A percentile compares a stretch with the other conserved stretches of the same genome.
Conservation (phyloP, 1,140 invertebrate species). For the Colletes latitarsis region DNA sequence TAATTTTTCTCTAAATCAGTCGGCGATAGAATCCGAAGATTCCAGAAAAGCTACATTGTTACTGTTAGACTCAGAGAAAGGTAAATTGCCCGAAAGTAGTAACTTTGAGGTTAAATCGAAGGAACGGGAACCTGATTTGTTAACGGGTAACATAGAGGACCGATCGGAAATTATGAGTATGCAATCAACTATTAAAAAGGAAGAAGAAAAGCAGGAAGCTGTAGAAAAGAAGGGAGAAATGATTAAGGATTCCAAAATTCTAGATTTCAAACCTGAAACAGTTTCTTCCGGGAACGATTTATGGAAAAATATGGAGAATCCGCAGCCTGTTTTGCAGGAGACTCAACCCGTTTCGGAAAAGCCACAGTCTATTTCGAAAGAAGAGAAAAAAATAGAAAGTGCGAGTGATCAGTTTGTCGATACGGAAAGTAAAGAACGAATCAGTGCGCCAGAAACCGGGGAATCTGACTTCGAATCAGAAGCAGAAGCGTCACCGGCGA, state of each 20-base stretch:
- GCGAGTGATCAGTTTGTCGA: constrained; percentile 35
- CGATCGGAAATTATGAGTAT: constrained; percentile 7
- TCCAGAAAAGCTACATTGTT: constrained; percentile 16
- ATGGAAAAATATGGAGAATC: constrained; percentile 65
- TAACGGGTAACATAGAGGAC: constrained; percentile 1
- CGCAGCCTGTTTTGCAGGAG: constrained; percentile 15
- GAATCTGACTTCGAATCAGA: constrained; percentile 75
- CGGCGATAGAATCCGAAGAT: not conserved
- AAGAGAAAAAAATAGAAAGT: constrained; percentile 17
- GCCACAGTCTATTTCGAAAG: constrained; percentile 11
- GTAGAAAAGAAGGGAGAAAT: not conserved
- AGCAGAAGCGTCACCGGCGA: constrained; percentile 72
- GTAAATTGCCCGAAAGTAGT: not conserved
- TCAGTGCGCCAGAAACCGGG: constrained; percentile 64
- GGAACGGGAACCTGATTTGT: constrained; percentile 5
- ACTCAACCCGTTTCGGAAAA: constrained; percentile 9
- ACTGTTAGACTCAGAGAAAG: constrained; percentile 28
- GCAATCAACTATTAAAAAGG: not conserved
- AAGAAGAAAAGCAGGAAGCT: not conserved
- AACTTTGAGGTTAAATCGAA: constrained; percentile 32
- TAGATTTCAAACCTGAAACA: constrained; percentile 2
- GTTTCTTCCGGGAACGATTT: constrained; percentile 61
- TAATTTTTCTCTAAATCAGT: constrained; percentile 12
- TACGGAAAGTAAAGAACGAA: constrained; percentile 42
- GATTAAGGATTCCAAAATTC: not conserved